These are phyloP conservation scores for Drosophila silvestris DNA, from an alignment of 2,888 invertebrate species.

Conservation along the genomic window DNA sequence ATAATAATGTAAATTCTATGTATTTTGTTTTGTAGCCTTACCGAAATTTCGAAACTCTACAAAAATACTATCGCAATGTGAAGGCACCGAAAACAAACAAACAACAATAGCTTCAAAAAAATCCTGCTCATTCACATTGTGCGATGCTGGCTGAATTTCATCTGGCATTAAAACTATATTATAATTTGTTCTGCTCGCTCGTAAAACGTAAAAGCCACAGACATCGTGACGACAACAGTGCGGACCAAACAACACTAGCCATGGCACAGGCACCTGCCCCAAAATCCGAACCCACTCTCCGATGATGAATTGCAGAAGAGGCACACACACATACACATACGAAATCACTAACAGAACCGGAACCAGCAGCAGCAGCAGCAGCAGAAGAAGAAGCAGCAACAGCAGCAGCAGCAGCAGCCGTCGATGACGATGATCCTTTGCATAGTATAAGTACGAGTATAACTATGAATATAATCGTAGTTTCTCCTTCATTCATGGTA, in stretches of 20 bases:
- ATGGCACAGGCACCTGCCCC: slow-evolving; percentile 22
- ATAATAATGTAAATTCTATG: no score
- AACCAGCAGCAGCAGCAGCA: slow-evolving; percentile 12
- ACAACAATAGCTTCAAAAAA: background rate
- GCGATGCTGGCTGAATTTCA: slow-evolving; percentile 36
- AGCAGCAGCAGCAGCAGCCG: slow-evolving; percentile 20
- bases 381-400: slow-evolving; percentile 5
- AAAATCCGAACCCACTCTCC: slow-evolving; percentile 10
- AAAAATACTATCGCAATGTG: slow-evolving; percentile 1
- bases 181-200: slow-evolving; percentile 48
- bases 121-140: slow-evolving; percentile 15
- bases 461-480: slow-evolving; percentile 36
- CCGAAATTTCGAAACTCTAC: background rate
- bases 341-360: slow-evolving; percentile 21
- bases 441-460: slow-evolving; percentile 57
- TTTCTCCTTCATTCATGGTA: slow-evolving; percentile 79
- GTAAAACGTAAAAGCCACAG: slow-evolving; percentile 73
- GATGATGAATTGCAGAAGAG: slow-evolving; percentile 36
- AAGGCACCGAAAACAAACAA: background rate
- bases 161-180: slow-evolving; percentile 38
- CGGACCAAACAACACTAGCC: slow-evolving; percentile 17
- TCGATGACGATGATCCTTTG: slow-evolving; percentile 70
- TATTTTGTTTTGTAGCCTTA: background rate
- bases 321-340: background rate
- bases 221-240: slow-evolving; percentile 74